These are phyloP conservation scores for Okapia johnstoni DNA, from an alignment of 2,113 vertebrate species.

Conservation along the genomic window DNA sequence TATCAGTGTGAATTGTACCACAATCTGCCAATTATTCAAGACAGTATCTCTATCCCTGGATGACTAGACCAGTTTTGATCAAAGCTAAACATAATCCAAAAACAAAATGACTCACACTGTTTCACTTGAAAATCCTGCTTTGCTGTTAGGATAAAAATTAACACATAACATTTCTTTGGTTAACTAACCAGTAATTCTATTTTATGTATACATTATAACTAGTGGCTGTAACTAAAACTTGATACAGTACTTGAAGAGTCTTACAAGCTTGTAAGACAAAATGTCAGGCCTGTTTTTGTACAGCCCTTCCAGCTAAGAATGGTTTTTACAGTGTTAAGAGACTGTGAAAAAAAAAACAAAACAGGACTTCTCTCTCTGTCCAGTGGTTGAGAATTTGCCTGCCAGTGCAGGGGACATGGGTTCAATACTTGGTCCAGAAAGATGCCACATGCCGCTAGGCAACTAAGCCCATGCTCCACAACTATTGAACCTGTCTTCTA, in stretches of 20 bases:
- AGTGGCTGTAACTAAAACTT: constrained; percentile 10
- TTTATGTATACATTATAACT: not conserved
- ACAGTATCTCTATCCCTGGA: not conserved
- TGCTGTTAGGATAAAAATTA: not conserved
- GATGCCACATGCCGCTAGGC: not conserved
- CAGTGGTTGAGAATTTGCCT: not conserved
- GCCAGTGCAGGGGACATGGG: not conserved
- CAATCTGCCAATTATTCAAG: not conserved
- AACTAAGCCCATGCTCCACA: not conserved
- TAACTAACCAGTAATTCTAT: not conserved
- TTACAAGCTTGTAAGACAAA: not conserved
- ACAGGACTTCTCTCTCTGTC: not conserved
- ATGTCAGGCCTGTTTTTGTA: not conserved
- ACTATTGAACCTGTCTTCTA: not conserved
- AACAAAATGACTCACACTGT: not conserved
- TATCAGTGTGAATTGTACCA: not conserved
- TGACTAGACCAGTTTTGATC: not conserved
- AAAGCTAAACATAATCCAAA: not conserved
- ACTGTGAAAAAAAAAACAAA: not conserved
- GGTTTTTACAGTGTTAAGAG: not conserved
- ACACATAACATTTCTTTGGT: not conserved
- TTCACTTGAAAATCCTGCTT: constrained; percentile 38
- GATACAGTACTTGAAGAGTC: not conserved
- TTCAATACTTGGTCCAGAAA: not conserved
- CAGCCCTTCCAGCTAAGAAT: not conserved